Evolutionary conservation across 2,888 invertebrate species (phyloP), one percentile per base, ranked within the genome.

Genomic region (Fragum fragum): DNA sequence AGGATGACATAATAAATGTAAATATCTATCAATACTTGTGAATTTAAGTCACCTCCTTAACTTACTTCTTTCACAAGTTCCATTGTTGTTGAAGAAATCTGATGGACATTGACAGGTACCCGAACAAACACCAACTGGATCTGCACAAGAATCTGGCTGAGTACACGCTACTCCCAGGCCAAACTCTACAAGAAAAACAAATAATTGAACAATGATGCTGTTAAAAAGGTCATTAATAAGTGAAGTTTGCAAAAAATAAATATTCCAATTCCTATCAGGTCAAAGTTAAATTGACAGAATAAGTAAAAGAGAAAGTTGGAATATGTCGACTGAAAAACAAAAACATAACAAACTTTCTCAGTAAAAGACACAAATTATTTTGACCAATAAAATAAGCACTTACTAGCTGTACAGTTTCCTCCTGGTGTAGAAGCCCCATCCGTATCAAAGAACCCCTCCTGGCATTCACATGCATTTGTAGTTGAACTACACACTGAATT

Each of bases 401-500:
- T 57, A 57, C 57, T 57, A 14, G 57, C 57, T 26, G 57, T 28
- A 28, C 57, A 57, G 26, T 57, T 57, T 57, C 57, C 57, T 28
- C 57, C 57, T 0, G 28, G 21, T 14, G 57, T 57, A 3, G 7
- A 5, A 14, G 57, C 7, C 1, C 57, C 57, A 57, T 57, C 28
- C 1, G 26, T 57, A 57, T 57, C 57, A 28, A 28, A 57, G 28
- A 57, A 57, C 26, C 57, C 57, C 26, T 57, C 57, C 28, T 57
- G 57, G 21, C 57, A 57, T 28, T 23, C 26, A 57, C 57, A 57
- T 57, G 26, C 57, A 57, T 57, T 57, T 26, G 57, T 14, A 9
- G 57, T 57, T 14, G 16, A 57, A 26, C 28, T 28, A 57, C 57
- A 57, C 16, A 57, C 57, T 26, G 57, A 57, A 57, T 23, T 28